Base-by-base conservation (phyloP, 2,113 vertebrate genomes). In the Carollia perspicillata region DNA sequence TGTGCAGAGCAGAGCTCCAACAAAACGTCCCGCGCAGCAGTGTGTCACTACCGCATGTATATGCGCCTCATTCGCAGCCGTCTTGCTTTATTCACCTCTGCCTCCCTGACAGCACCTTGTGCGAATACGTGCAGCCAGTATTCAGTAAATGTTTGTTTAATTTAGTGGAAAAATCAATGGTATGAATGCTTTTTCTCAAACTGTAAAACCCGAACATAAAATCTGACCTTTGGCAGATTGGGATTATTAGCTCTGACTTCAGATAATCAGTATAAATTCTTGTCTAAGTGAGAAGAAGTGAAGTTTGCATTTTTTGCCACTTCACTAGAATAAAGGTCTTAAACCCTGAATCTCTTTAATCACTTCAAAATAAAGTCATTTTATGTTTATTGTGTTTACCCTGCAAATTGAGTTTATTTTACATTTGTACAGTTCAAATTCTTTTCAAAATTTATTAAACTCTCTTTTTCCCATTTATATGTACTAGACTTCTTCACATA, bases 241-340 rank as follows among this genome's bases (percentile, higher is more conserved):
- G 44, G 28, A 75, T 71, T 80, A 87, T 94, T 95, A 95, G 23
- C n/a, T 86, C n/a, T 81, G 71, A 85, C 51, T 95, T 93, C n/a
- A 84, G 4, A 88, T 71, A 63, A 55, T 49, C 6, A 55, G 42
- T 42, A 49, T 60, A 87, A 95, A 92, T 83, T 72, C 37, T 16
- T 83, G 7, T 37, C 35, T 78, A 69, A 69, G 53, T 47, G 40
- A 88, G 49, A 94, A 60, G 47, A 90, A 94, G 71, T 69, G 44
- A 89, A 77, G n/a, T 42, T 49, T 65, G 66, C 53, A 33, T 65
- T 96, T 84, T 88, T 47, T 87, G 30, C 37, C 47, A 60, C 89
- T 95, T 89, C 22, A 81, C 58, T 74, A 63, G 53, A 89, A 30
- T 49, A 42, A 66, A 93, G 8, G 49, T 80, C 72, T 93, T 80